Base-by-base conservation (phyloP, 2,797 vertebrate species). In the Myiotriccus ornatus region DNA sequence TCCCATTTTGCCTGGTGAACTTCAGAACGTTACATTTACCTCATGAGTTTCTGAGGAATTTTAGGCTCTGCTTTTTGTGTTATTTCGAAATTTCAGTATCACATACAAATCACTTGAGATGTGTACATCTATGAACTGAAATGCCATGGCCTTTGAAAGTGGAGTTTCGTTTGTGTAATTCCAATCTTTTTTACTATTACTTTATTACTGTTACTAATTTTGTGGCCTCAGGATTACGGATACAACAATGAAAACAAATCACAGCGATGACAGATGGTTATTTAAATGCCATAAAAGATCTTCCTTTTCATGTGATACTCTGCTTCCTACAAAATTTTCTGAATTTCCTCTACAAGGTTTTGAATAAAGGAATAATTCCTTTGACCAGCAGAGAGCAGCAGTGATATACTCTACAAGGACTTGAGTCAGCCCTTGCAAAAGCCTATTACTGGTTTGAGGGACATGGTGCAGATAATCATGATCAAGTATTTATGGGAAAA, bases 301-400 rank as follows among this genome's bases (percentile, higher is more conserved):
- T 46, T 78, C 27, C 41, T 85, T 34, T 71, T 75, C 7, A 43
- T 80, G 17, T 60, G 65, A 6, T 23, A 16, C 13, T 69, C 4
- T 39, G 7, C 74, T 95, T 88, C 55, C 35, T 65, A 62, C 43
- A 67, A 53, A 39, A 21, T 53, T 67, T 43, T 67, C 56, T 55
- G 11, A 20, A 56, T 84, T 68, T 80, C 34, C 18, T 77, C 55
- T 71, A 35, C 20, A 80, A 22, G 37, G 19, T 60, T 94, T 94
- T 84, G 85, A 76, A 49, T 76, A 86, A 84, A 84, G 84, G 67
- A 95, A 93, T 97, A 94, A 97, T 94, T 75, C 44, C 37, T 97
- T 95, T 97, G 91, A 86, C 98, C 98, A 98, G 97, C 97, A 98
- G 98, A 98, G 98, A 97, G 98, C 98, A 98, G 98, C 97, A 98